Base-by-base conservation (phyloP, 2,888 invertebrate genomes). In the Crossocerus cetratus region DNA sequence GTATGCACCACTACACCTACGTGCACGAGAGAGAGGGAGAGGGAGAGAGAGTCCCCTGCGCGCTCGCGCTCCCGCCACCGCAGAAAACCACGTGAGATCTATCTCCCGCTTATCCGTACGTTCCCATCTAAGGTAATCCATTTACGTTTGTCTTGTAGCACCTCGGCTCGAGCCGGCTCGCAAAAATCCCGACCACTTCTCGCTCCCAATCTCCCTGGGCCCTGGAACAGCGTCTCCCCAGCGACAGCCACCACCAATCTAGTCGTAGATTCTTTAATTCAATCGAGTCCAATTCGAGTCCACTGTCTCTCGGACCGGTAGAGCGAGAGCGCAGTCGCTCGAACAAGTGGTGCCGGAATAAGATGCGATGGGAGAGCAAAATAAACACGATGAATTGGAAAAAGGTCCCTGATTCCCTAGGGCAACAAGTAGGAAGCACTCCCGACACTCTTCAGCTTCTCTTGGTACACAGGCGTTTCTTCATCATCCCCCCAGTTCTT, bases 301-400 rank as follows among this genome's bases (percentile, higher is more conserved):
- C 23, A 23, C 23, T 23, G 23, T 23, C 23, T 23, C 4, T 4
- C 23, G 2, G 23, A 23, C 2, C 4, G 23, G 23, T 23, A 23
- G 2, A 3, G 23, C 23, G 4, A 23, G 4, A 3, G 4, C 8
- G 23, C 2, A 5, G 23, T 32, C 4, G 11, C 8, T 32, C 8
- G 32, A 32, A 32, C 8, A 32, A 32, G 49, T 49, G 14, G 49
- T 16, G 13, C n/a, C 13, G 16, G 16, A 49, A 49, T 49, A 49
- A 49, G 16, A 49, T 49, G 49, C 16, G 16, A 16, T 5, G 49
- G 5, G 49, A 16, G 49, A 23, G 32, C 21, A 4, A 66, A 75
- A 75, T 75, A 70, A 75, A 70, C 64, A 71, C 56, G 71, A 76
- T 75, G 70, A 65, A 76, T 76, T 60, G 66, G 56, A 68, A 60